Evolutionary conservation across 2,888 invertebrate species (phyloP).

Genomic region (Dilophus febrilis): DNA sequence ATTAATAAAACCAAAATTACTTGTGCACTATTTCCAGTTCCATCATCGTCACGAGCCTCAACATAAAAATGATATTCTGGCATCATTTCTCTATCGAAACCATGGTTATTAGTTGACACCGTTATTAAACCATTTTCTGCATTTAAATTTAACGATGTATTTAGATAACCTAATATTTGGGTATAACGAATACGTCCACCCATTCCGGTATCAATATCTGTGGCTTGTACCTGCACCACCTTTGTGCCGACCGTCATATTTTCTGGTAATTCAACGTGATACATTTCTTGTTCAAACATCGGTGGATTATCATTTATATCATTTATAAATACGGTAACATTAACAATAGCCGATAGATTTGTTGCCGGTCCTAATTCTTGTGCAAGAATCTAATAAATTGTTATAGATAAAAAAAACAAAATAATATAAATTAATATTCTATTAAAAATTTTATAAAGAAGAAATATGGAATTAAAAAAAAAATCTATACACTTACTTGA

Average conservation of each 20-base stretch:
- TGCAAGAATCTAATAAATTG: constrained; percentile 43
- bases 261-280: constrained; percentile 62
- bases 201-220: constrained; percentile 61
- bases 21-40: constrained; percentile 57
- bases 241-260: constrained; percentile 58
- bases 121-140: constrained; percentile 62
- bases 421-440: constrained; percentile 5
- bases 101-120: constrained; percentile 54
- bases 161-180: constrained; percentile 56
- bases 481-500: constrained; percentile 34
- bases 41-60: constrained; percentile 76
- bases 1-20: constrained; percentile 13
- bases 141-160: constrained; percentile 63
- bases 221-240: constrained; percentile 53
- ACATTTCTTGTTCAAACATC: constrained; percentile 52
- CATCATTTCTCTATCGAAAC: constrained; percentile 68
- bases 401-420: constrained; percentile 18
- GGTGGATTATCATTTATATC: constrained; percentile 85
- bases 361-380: constrained; percentile 63
- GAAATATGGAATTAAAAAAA: constrained; percentile 2
- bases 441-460: constrained; percentile 3
- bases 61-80: constrained; percentile 62
- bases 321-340: constrained; percentile 61
- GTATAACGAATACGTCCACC: constrained; percentile 67
- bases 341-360: constrained; percentile 54